phyloP scores from a whole-genome alignment of 1,140 invertebrate species.

The Nasonia vitripennis region DNA sequence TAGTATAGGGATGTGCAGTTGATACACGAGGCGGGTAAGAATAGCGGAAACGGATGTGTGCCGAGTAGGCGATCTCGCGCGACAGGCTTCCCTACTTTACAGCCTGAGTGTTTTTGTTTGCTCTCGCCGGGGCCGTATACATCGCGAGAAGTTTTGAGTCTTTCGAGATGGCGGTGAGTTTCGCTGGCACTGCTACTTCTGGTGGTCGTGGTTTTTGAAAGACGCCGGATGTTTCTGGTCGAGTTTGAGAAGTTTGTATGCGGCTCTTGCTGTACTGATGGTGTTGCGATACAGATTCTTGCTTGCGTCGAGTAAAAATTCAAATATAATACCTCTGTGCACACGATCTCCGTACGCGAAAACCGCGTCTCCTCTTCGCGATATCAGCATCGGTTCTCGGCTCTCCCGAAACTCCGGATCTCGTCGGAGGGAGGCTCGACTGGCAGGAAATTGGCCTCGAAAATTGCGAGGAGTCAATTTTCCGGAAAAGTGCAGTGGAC shows the following conservation, averaged over 20 bases:
- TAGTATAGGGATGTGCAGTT: too few relatives aligned
- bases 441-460: constrained; percentile 44
- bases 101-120: constrained; percentile 1
- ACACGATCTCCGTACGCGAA: too few relatives aligned
- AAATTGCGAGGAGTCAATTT: constrained; percentile 51
- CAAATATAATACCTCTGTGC: too few relatives aligned
- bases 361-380: too few relatives aligned
- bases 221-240: neutral
- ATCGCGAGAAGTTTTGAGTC: neutral
- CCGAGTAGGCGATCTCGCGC: neutral
- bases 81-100: neutral
- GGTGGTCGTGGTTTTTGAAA: neutral
- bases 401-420: constrained; percentile 22
- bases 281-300: neutral
- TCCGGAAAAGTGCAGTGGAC: constrained; percentile 25
- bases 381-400: neutral
- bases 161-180: neutral
- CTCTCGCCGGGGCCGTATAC: neutral
- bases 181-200: neutral
- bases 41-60: neutral
- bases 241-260: neutral
- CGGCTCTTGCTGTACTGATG: neutral
- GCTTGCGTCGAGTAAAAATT: too few relatives aligned
- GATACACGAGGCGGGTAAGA: neutral
- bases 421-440: constrained; percentile 47